Evolutionary conservation across 2,797 vertebrate genomes (phyloP).

Genomic region (Lepus oiostolus): DNA sequence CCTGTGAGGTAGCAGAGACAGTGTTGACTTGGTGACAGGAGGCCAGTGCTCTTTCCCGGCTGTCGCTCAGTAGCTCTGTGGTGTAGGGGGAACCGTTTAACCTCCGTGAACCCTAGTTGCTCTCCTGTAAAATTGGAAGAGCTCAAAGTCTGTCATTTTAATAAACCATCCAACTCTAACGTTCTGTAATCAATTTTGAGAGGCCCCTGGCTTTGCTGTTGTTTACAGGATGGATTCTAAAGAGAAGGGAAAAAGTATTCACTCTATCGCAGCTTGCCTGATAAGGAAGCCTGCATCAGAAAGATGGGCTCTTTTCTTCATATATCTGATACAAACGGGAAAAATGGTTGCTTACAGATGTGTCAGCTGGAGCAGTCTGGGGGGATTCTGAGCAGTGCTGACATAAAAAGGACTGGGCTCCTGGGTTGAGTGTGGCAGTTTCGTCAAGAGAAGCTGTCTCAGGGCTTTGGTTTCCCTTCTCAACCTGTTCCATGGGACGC

Average conservation of each 20-base stretch:
- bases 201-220: background rate
- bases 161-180: background rate
- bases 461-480: background rate
- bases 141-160: background rate
- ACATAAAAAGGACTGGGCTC: background rate
- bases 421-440: background rate
- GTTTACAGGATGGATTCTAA: slow-evolving; percentile 35
- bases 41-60: background rate
- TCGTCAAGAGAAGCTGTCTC: background rate
- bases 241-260: background rate
- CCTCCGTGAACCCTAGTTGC: background rate
- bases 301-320: slow-evolving; percentile 31
- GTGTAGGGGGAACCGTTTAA: background rate
- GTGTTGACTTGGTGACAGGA: background rate
- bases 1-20: background rate
- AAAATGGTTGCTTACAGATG: background rate
- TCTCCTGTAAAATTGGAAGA: slow-evolving; percentile 13
- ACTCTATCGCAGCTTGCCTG: background rate
- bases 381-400: slow-evolving; percentile 13
- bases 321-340: slow-evolving; percentile 12
- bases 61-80: background rate
- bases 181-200: slow-evolving; percentile 29
- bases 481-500: background rate
- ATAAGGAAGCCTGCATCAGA: slow-evolving; percentile 7
- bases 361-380: background rate